These are phyloP conservation scores for Polyodon spathula DNA, from an alignment of 2,113 vertebrate species.

Conservation along the genomic window DNA sequence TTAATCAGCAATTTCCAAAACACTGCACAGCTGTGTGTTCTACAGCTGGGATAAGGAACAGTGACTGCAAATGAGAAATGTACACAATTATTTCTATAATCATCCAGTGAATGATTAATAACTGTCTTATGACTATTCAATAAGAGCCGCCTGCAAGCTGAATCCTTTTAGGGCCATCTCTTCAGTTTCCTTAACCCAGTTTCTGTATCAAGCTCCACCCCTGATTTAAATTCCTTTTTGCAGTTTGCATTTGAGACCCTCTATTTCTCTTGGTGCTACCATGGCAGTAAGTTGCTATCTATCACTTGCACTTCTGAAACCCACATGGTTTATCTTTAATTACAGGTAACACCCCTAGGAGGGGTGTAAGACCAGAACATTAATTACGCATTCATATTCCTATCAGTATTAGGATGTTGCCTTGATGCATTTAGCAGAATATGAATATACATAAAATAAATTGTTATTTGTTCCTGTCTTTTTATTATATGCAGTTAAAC, in stretches of 20 bases:
- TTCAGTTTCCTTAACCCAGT: constrained; percentile 10
- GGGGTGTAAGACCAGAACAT: constrained; percentile 16
- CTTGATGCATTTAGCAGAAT: constrained; percentile 7
- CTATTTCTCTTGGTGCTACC: constrained; percentile 10
- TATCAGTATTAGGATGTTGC: constrained; percentile 10
- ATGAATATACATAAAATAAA: constrained; percentile 1
- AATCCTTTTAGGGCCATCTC: constrained; percentile 7
- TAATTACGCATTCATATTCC: constrained; percentile 21
- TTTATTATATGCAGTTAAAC: too few relatives aligned
- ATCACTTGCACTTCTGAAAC: constrained; percentile 19
- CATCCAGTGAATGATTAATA: constrained; percentile 16
- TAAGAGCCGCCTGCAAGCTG: constrained; percentile 12
- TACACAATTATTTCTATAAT: constrained; percentile 16
- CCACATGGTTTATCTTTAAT: constrained; percentile 24
- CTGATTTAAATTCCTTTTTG: constrained; percentile 18
- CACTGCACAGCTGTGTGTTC: not conserved
- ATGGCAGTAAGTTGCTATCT: constrained; percentile 14
- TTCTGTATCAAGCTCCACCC: constrained; percentile 10
- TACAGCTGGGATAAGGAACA: not conserved
- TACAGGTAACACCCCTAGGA: constrained; percentile 20
- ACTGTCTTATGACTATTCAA: constrained; percentile 10
- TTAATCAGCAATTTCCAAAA: constrained; percentile 3
- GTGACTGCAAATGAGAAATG: constrained; percentile 14
- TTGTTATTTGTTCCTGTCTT: too few relatives aligned
- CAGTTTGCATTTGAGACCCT: constrained; percentile 4